phyloP scores from a whole-genome alignment of 2,113 vertebrate genomes.

The Campylomormyrus numenius region DNA sequence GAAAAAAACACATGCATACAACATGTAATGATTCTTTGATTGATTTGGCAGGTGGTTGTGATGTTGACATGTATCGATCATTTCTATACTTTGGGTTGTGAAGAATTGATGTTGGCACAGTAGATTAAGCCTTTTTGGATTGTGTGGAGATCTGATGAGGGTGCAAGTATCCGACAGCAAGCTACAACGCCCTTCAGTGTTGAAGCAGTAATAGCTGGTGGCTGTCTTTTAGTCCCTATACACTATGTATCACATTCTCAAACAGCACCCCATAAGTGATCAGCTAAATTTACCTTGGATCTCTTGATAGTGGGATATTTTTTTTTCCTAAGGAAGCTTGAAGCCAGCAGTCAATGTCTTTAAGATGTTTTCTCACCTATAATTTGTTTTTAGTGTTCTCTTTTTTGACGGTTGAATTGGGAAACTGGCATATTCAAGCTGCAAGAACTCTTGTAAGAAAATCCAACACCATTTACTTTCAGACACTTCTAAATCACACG shows the following conservation, averaged over 20 bases:
- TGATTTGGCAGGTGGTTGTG: neutral
- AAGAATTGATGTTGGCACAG: neutral
- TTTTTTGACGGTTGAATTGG: neutral
- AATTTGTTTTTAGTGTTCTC: neutral
- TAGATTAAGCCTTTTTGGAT: neutral
- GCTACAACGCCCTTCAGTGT: neutral
- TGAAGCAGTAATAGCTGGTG: neutral
- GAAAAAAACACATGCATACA: neutral
- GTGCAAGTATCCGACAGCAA: neutral
- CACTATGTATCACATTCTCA: neutral
- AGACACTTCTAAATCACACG: neutral
- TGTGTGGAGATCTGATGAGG: neutral
- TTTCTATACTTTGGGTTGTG: neutral
- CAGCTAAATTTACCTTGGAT: neutral
- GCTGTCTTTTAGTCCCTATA: neutral
- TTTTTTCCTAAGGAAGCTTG: neutral
- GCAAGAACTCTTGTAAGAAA: neutral
- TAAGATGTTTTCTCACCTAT: neutral
- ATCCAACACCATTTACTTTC: neutral
- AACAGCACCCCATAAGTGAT: neutral
- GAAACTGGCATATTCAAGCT: neutral
- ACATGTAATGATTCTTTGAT: neutral
- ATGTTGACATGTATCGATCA: neutral
- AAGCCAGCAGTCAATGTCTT: neutral
- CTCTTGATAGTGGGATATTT: neutral